Conservation (phyloP, 2,797 vertebrate species). For the Pachyuromys duprasi region DNA sequence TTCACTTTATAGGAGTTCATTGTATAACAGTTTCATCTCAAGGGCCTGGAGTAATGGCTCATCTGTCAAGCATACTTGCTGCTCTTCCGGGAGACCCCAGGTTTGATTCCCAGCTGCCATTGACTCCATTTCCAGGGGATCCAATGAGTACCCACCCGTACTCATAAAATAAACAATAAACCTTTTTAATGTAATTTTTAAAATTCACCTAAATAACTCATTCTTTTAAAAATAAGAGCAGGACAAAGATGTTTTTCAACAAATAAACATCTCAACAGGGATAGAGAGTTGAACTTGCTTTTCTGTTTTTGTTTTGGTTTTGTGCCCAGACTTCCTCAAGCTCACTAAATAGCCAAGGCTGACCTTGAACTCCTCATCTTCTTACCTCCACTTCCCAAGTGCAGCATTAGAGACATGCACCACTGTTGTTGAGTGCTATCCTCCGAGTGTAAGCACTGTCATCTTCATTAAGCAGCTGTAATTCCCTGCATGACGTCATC, state of each 20-base stretch:
- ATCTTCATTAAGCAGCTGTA: not conserved
- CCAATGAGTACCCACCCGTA: not conserved
- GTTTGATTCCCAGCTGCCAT: not conserved
- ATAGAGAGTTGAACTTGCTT: not conserved
- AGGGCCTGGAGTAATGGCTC: not conserved
- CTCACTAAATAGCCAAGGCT: not conserved
- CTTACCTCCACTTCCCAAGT: not conserved
- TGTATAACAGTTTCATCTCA: not conserved
- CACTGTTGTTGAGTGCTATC: not conserved
- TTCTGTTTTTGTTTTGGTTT: not conserved
- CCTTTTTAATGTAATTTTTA: not conserved
- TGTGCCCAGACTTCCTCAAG: not conserved
- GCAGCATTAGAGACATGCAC: too few relatives aligned
- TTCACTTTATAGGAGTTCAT: constrained; percentile 3
- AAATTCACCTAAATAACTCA: not conserved
- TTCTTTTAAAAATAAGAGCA: not conserved
- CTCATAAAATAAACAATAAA: not conserved
- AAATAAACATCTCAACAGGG: not conserved
- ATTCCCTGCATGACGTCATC: too few relatives aligned
- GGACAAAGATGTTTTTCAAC: not conserved
- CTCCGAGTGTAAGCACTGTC: not conserved
- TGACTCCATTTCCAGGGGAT: not conserved
- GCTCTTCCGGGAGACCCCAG: not conserved
- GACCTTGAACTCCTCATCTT: not conserved
- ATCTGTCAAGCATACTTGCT: too few relatives aligned